Base-by-base conservation (phyloP, 2,113 vertebrate genomes). In the Falcunculus frontatus region DNA sequence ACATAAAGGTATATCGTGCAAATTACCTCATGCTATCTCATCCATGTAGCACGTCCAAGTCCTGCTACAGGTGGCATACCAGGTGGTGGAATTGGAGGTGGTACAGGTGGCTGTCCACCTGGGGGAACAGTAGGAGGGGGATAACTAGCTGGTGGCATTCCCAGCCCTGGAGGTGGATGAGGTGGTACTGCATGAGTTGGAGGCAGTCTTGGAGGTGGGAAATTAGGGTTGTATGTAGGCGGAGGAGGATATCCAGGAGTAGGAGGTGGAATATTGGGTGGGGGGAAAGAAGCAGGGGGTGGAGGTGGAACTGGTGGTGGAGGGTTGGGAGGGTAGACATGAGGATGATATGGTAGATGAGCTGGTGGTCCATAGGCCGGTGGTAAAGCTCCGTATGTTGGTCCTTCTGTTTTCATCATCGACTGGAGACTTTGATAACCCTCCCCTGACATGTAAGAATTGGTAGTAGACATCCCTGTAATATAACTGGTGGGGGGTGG, bases 391-490 rank as follows among this genome's bases (percentile, higher is more conserved):
- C 98, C 98, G 0, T 99, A 99, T 42, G 99, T 96, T 53, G 99
- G 99, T 37, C 97, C 99, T 91, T 99, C 99, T 0, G 99, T 99
- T 98, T 99, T 99, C 99, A 99, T 99, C 98, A 99, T 98, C 29
- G 99, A 99, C 98, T 99, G 99, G 46, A 99, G 98, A 92, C 98
- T 99, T 93, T 99, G 99, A 95, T 97, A 99, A 49, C 99, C 99
- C 94, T 99, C 99, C 1, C 99, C 99, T 0, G 99, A 99, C 99
- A 99, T 99, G 84, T 99, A 99, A 16, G 99, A 99, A 97, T 99
- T 99, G 88, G 98, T 99, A 74, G 99, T 99, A 68, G 99, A 99
- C 99, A 99, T 98, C 68, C 98, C 99, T 7, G 98, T 99, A 64
- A 99, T 98, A 65, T 99, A 99, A 98, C 98, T 99, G 90, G 98